phyloP scores from a whole-genome alignment of 2,888 invertebrate genomes.

The Microplitis manilae region DNA sequence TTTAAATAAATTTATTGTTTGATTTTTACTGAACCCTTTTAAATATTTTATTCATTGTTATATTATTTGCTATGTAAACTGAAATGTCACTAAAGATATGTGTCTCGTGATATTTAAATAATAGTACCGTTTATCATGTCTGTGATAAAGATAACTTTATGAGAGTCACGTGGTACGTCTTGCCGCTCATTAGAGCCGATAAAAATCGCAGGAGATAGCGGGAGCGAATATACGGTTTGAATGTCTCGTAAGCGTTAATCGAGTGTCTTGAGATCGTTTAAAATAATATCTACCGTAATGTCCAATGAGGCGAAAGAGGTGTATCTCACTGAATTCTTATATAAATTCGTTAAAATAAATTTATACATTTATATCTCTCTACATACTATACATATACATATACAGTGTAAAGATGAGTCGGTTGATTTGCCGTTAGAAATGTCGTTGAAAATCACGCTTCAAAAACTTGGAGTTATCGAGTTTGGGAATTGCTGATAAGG shows the following conservation, averaged over 20 bases:
- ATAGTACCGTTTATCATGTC: not conserved
- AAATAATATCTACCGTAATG: constrained; percentile 7
- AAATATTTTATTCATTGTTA: not conserved
- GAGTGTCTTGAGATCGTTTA: constrained; percentile 13
- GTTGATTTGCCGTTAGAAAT: constrained; percentile 13
- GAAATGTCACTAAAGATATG: too few relatives aligned
- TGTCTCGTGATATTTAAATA: not conserved
- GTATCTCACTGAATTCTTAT: not conserved
- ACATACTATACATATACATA: too few relatives aligned
- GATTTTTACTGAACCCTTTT: not conserved
- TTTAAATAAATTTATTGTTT: not conserved
- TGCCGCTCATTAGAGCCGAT: not conserved
- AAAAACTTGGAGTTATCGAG: constrained; percentile 5
- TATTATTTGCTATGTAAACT: not conserved
- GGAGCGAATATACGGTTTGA: not conserved
- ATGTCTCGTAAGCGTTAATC: constrained; percentile 3
- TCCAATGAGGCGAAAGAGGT: not conserved
- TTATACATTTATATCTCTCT: not conserved
- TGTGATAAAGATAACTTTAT: not conserved
- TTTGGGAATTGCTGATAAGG: constrained; percentile 12
- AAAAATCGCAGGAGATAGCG: not conserved
- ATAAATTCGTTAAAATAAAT: not conserved
- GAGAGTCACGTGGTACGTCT: not conserved
- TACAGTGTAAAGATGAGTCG: not conserved
- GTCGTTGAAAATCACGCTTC: constrained; percentile 17